Conservation (phyloP, 2,113 vertebrate genomes). For the Bubalus kerabau region DNA sequence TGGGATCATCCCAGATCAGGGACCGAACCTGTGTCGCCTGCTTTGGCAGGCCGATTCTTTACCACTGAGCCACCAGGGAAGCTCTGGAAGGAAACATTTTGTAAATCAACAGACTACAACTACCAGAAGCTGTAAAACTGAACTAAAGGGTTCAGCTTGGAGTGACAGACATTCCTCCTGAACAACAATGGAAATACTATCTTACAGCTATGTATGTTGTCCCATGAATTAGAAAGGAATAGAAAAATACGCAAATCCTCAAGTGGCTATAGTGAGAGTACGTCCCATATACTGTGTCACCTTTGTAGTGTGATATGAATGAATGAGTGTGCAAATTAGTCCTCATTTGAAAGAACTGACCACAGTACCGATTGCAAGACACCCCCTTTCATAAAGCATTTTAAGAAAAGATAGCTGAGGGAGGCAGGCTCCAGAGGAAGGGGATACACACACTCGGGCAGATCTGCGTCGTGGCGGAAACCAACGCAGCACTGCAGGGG, state of each 20-base stretch:
- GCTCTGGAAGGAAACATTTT: background rate
- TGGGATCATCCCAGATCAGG: background rate
- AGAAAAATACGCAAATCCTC: background rate
- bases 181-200: background rate
- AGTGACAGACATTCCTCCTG: background rate
- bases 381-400: background rate
- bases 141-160: background rate
- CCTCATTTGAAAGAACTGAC: background rate
- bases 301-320: background rate
- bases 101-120: background rate
- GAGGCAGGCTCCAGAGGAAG: background rate
- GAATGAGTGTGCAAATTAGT: background rate
- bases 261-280: background rate
- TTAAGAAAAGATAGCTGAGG: background rate
- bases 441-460: background rate
- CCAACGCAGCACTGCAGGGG: background rate
- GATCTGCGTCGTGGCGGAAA: background rate
- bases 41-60: background rate
- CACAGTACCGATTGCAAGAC: background rate
- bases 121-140: conserved; percentile 45
- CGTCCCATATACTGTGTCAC: background rate
- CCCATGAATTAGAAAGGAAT: background rate
- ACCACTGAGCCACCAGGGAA: background rate
- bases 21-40: background rate
- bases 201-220: background rate